Conservation (phyloP, 2,888 invertebrate species). For the Choristoneura rosaceana region DNA sequence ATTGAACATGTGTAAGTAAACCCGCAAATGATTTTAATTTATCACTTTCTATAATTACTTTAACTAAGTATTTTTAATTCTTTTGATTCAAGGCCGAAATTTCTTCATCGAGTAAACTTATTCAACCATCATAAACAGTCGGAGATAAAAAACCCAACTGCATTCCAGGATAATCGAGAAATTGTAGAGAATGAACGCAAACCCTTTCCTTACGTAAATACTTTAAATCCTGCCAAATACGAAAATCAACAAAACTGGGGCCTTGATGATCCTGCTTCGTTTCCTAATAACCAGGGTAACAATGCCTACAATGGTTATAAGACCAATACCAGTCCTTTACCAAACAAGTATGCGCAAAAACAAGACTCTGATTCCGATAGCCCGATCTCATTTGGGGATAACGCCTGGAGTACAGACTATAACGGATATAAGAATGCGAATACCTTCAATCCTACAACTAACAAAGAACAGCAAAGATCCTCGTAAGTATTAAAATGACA, state of each 20-base stretch:
- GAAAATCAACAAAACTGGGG: neutral
- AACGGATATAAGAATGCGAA: neutral
- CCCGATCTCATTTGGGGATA: neutral
- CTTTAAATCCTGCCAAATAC: neutral
- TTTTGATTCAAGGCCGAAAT: neutral
- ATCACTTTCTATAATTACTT: neutral
- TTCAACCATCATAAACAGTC: neutral
- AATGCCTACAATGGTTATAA: neutral
- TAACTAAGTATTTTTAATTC: neutral
- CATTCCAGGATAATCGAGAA: neutral
- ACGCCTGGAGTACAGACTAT: neutral
- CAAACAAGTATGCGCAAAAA: neutral
- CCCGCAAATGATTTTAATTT: neutral
- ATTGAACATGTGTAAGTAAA: conserved; percentile 20
- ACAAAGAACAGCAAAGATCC: neutral
- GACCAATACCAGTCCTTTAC: neutral
- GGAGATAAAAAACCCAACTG: neutral
- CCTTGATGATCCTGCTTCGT: neutral
- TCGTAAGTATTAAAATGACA: conserved; percentile 2
- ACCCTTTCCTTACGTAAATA: neutral
- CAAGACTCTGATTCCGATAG: neutral
- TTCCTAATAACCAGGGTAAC: neutral
- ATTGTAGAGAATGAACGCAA: neutral
- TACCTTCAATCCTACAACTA: neutral
- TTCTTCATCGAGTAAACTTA: neutral